A percentile compares a stretch with the other conserved stretches of the same genome.
phyloP scores from a whole-genome alignment of 2,888 invertebrate species.

The Galerucella pusilla region DNA sequence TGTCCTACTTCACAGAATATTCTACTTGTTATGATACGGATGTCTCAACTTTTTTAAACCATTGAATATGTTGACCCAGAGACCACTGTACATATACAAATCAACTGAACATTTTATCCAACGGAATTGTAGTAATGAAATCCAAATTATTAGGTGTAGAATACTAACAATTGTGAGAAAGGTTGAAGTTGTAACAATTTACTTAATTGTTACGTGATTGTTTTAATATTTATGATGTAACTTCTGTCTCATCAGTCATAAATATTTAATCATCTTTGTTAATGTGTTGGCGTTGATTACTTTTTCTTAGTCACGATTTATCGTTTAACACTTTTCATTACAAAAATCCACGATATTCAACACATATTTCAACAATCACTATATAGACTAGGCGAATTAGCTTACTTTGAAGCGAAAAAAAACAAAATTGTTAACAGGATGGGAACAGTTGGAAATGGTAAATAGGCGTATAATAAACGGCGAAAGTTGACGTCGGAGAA shows the following conservation, averaged over 20 bases:
- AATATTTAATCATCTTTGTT: background rate
- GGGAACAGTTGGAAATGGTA: too few relatives aligned
- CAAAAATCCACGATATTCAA: too few relatives aligned
- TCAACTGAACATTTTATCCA: background rate
- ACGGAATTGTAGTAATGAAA: constrained; percentile 2
- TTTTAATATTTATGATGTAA: constrained; percentile 9
- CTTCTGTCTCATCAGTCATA: background rate
- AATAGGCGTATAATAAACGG: too few relatives aligned
- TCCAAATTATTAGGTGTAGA: background rate
- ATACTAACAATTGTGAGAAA: constrained; percentile 15
- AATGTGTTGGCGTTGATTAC: background rate
- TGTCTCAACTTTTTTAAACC: background rate
- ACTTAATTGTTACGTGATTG: background rate
- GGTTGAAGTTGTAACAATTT: background rate
- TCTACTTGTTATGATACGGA: background rate
- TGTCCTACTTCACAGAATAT: too few relatives aligned
- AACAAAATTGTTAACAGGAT: too few relatives aligned
- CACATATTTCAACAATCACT: too few relatives aligned
- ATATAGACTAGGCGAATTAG: too few relatives aligned
- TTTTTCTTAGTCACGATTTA: background rate
- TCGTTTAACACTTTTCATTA: background rate
- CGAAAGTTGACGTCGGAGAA: too few relatives aligned
- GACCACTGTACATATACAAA: background rate
- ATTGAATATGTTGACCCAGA: background rate
- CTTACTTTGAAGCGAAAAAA: too few relatives aligned